Conservation (phyloP, 92 coral and sea anemone species). For the Phenganax stokvisi region DNA sequence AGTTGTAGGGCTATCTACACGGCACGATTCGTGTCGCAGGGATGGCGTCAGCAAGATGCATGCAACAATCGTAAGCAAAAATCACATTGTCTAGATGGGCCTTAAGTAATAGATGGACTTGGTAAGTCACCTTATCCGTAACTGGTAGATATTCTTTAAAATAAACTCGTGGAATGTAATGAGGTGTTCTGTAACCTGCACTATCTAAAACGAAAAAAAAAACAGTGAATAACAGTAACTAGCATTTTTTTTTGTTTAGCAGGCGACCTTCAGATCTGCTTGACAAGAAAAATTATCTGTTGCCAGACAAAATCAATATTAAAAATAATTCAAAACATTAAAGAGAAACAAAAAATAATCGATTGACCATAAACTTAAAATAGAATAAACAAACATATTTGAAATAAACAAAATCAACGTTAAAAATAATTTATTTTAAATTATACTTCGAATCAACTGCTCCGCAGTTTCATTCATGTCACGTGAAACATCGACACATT, state of each 20-base stretch:
- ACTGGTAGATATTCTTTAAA: slow-evolving; percentile 89
- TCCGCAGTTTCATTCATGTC: slow-evolving; percentile 76
- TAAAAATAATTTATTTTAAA: neutral
- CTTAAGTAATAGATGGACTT: no score
- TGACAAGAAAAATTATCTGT: no score
- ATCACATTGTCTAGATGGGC: no score
- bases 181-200: slow-evolving; percentile 62
- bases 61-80: no score
- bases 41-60: no score
- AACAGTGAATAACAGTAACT: neutral
- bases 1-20: no score
- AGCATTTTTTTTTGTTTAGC: no score
- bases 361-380: neutral
- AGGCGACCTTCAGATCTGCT: no score
- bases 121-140: slow-evolving; percentile 66
- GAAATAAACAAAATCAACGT: neutral
- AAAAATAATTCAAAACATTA: no score
- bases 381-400: neutral
- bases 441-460: slow-evolving; percentile 73
- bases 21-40: no score
- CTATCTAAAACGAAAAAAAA: slow-evolving; percentile 48
- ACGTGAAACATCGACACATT: slow-evolving; percentile 89
- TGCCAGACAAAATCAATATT: no score
- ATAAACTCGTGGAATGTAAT: slow-evolving; percentile 76
- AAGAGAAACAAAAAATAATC: no score